Conservation (phyloP, 2,113 vertebrate genomes). For the Anoura caudifer region DNA sequence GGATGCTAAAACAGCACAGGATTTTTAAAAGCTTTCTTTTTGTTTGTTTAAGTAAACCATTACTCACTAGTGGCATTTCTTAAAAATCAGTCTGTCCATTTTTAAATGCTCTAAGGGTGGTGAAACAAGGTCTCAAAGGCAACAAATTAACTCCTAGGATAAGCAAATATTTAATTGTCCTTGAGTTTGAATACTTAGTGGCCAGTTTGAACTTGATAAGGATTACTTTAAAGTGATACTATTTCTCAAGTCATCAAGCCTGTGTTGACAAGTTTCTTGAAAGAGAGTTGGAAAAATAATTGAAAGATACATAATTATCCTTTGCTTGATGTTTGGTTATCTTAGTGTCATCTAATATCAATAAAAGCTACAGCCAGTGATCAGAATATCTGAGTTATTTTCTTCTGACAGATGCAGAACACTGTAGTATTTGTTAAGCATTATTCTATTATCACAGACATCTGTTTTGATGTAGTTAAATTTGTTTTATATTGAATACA, state of each 20-base stretch:
- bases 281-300: conserved; percentile 46
- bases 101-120: background rate
- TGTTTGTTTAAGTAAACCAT: conserved; percentile 20
- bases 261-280: conserved; percentile 66
- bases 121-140: background rate
- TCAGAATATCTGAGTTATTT: conserved; percentile 40
- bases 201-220: conserved; percentile 46
- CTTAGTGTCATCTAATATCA: conserved; percentile 55
- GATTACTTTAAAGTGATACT: conserved; percentile 41
- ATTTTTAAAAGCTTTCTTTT: background rate
- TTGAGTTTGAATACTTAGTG: conserved; percentile 40
- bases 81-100: background rate
- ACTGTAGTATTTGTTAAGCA: conserved; percentile 25
- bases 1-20: background rate
- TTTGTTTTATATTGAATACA: conserved; percentile 33
- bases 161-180: conserved; percentile 58
- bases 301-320: conserved; percentile 53
- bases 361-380: conserved; percentile 36
- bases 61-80: background rate
- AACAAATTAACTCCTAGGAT: background rate
- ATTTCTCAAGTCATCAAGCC: conserved; percentile 46
- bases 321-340: conserved; percentile 51
- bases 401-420: conserved; percentile 32
- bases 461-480: conserved; percentile 37
- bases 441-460: conserved; percentile 24